Evolutionary conservation across 2,113 vertebrate genomes (phyloP).

Genomic region (Nothobranchius furzeri): DNA sequence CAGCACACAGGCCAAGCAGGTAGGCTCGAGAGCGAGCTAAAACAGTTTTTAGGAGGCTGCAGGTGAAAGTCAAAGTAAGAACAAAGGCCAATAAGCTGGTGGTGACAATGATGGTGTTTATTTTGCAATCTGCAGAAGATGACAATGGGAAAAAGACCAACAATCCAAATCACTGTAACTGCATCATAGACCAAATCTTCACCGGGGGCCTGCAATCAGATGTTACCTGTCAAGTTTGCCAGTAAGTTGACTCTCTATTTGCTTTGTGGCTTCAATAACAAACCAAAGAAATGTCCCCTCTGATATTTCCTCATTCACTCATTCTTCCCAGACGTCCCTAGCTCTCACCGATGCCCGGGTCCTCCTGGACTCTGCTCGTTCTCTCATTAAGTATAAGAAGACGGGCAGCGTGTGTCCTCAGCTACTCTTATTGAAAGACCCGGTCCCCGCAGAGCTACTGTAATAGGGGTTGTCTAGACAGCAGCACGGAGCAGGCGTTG

Average conservation of each 20-base stretch:
- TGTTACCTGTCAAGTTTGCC: slow-evolving; percentile 97
- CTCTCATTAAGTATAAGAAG: slow-evolving; percentile 20
- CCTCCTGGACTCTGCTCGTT: slow-evolving; percentile 15
- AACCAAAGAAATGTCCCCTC: background rate
- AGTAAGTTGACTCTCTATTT: slow-evolving; percentile 81
- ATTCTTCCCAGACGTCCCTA: no score
- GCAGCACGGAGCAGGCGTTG: slow-evolving; percentile 47
- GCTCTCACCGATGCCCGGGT: no score
- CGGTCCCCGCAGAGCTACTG: slow-evolving; percentile 45
- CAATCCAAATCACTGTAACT: slow-evolving; percentile 99
- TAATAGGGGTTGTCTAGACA: slow-evolving; percentile 66
- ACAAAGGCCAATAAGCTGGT: background rate
- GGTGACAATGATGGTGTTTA: background rate
- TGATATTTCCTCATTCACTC: no score
- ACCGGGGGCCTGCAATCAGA: slow-evolving; percentile 96
- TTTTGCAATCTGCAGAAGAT: slow-evolving; percentile 81
- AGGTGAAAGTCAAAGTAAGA: slow-evolving; percentile 28
- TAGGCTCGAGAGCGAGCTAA: slow-evolving; percentile 10
- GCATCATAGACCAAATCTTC: slow-evolving; percentile 99
- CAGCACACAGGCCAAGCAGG: slow-evolving; percentile 32
- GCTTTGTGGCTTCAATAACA: background rate
- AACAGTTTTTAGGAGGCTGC: slow-evolving; percentile 29
- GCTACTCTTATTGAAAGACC: slow-evolving; percentile 54
- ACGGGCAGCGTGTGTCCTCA: slow-evolving; percentile 34
- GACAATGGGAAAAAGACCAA: slow-evolving; percentile 97